Evolutionary conservation across 2,113 vertebrate genomes (phyloP).

Genomic region (Hippocampus guttulatus): DNA sequence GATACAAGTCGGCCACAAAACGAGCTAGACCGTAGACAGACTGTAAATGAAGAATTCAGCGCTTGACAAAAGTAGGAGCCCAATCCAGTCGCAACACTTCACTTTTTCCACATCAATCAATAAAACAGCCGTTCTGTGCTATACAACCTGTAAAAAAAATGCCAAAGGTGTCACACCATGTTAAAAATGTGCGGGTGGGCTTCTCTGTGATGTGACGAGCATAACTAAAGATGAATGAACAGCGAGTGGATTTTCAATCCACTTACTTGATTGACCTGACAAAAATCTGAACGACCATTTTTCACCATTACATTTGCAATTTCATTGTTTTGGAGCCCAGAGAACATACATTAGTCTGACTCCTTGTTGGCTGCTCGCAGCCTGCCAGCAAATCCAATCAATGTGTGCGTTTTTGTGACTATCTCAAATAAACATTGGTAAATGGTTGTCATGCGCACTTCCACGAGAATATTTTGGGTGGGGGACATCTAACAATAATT

Average conservation of each 20-base stretch:
- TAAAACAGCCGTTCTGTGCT: not conserved
- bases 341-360: not conserved
- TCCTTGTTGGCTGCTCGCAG: not conserved
- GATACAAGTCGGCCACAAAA: too few species aligned
- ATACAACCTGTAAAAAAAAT: not conserved
- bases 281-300: slow-evolving; percentile 3
- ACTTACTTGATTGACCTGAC: not conserved
- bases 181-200: slow-evolving; percentile 11
- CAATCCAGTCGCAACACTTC: not conserved
- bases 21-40: too few species aligned
- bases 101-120: slow-evolving; percentile 12
- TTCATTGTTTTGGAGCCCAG: not conserved
- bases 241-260: not conserved
- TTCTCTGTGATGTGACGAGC: slow-evolving; percentile 7
- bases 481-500: too few species aligned
- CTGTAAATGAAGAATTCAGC: not conserved
- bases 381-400: too few species aligned
- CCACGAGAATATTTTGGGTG: not conserved
- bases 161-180: not conserved
- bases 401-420: too few species aligned
- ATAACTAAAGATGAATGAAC: slow-evolving; percentile 1
- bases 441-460: not conserved
- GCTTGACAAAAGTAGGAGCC: not conserved
- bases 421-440: not conserved
- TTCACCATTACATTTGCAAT: not conserved